Evolutionary conservation across 2,888 invertebrate genomes (phyloP), one percentile per base, ranked within the genome.

Genomic region (Erynnis tages): DNA sequence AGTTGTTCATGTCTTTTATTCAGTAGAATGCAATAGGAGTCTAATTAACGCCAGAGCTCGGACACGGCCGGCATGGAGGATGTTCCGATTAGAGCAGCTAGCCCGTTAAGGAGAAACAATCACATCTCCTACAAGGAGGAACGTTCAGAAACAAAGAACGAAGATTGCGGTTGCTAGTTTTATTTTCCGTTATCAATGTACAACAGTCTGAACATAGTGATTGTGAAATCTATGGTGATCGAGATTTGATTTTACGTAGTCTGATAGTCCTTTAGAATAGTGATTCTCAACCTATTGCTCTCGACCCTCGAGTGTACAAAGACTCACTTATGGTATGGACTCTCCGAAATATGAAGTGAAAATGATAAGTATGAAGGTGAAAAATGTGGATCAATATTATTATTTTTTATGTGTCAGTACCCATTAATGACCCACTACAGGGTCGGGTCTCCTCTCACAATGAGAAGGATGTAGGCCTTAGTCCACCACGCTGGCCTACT

Each of bases 81-180:
- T 87, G 85, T 83, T 73, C 76, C 79, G 84, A 86, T 86, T 85
- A 85, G 73, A 80, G 56, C 70, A 62, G 68, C 67, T 67, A 63
- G 73, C 85, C 86, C 71, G 79, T 82, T 89, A 85, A 77, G 87
- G 87, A 79, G 74, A 79, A 84, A 87, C 88, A 88, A 87, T 88
- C 85, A 86, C 82, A 80, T 79, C 74, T 80, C 72, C 69, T 78
- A 83, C 80, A 82, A 77, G 79, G 40, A 47, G 37, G 27, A 37
- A 14, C 45, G 45, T 45, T 45, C 32, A 44, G 29, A 53, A 30
- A 53, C 45, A 53, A 53, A 49, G 25, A 17, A 34, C 40, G 48
- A 40, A 40, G 40, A 49, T 49, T 41, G 49, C 41, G 16, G 7
- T 32, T 13, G 17, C 29, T 8, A 41, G 40, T 32, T 40, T 32